Percentiles rank a stretch among this genome's conserved stretches.
phyloP scores from a whole-genome alignment of 2,113 vertebrate genomes.

The Cyphomyrus discorhynchus region DNA sequence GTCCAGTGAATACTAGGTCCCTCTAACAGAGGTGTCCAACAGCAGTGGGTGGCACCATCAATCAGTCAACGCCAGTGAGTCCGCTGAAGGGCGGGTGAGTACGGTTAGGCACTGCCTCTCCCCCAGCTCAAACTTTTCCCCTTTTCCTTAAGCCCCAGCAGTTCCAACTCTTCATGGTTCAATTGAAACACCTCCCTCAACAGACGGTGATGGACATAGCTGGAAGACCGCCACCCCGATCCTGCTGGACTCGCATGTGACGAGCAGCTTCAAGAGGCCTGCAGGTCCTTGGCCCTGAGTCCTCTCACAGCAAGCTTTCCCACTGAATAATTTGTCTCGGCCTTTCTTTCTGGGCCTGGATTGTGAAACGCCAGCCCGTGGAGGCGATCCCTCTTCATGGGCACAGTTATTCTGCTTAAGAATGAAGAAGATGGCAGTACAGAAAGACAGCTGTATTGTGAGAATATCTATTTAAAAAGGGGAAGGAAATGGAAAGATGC shows the following conservation, averaged over 20 bases:
- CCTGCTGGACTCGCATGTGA: slow-evolving; percentile 41
- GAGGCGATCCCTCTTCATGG: neutral
- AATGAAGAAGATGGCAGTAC: neutral
- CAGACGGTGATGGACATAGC: slow-evolving; percentile 12
- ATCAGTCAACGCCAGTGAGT: slow-evolving; percentile 40
- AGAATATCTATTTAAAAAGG: neutral
- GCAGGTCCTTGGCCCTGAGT: slow-evolving; percentile 28
- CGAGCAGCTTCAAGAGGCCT: slow-evolving; percentile 54
- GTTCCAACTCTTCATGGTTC: neutral
- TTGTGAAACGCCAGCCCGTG: slow-evolving; percentile 1
- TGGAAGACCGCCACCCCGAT: neutral
- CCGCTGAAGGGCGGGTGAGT: neutral
- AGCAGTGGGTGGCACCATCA: slow-evolving; percentile 34
- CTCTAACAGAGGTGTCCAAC: slow-evolving; percentile 61
- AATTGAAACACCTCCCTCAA: neutral
- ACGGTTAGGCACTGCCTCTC: slow-evolving; percentile 28
- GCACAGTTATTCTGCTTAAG: neutral
- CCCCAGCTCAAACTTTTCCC: neutral
- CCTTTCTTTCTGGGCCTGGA: neutral
- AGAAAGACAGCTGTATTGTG: neutral
- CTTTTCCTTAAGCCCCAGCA: neutral
- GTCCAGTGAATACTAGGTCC: slow-evolving; percentile 48
- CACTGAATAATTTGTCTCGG: slow-evolving; percentile 57
- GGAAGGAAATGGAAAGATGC: neutral
- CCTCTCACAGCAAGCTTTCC: slow-evolving; percentile 51